Evolutionary conservation across 2,113 vertebrate genomes (phyloP), one percentile per base, ranked within the genome.

Genomic region (Grammomys dolichurus): DNA sequence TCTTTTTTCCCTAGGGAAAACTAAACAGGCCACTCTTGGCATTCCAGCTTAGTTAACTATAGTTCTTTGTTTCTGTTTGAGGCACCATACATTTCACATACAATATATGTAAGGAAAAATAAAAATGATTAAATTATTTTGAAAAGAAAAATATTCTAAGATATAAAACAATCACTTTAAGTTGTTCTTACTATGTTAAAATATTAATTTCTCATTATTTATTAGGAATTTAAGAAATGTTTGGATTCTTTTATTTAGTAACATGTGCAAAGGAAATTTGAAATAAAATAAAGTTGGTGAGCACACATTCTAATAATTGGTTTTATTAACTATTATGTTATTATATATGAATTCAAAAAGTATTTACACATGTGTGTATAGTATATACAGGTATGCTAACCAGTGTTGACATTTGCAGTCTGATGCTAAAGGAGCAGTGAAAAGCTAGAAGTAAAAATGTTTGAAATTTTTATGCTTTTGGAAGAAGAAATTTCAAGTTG

Each of bases 191-290:
- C 1, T 86, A 87, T 89, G 8, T 16, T 88, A 89, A 16, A 87
- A 78, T 43, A 89, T 54, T 1, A 87, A 40, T 1, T 88, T 76
- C 4, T 51, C n/a, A 72, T 82, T 89, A 73, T 1, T 77, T 73
- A n/a, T 48, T 12, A 84, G 20, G 13, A 84, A 63, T 43, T 60
- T 58, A 31, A 51, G 10, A 76, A 16, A 40, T 9, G 80, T 12
- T 81, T 72, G 93, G 96, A 95, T 84, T 78, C 5, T 28, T 93
- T 92, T n/a, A 95, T 77, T 94, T 87, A 65, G 8, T 28, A 9
- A 9, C 63, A 26, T 17, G 0, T 69, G 31, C 48, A 89, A 95
- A 89, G 19, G 20, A 84, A 94, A 89, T 28, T 31, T 77, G 10
- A 95, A 95, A 91, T 89, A 65, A 90, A 84, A 90, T 46, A 19